Evolutionary conservation across 2,888 invertebrate species (phyloP), one percentile per base, ranked within the genome.

Genomic region (Mongoloraphidia duomilia): DNA sequence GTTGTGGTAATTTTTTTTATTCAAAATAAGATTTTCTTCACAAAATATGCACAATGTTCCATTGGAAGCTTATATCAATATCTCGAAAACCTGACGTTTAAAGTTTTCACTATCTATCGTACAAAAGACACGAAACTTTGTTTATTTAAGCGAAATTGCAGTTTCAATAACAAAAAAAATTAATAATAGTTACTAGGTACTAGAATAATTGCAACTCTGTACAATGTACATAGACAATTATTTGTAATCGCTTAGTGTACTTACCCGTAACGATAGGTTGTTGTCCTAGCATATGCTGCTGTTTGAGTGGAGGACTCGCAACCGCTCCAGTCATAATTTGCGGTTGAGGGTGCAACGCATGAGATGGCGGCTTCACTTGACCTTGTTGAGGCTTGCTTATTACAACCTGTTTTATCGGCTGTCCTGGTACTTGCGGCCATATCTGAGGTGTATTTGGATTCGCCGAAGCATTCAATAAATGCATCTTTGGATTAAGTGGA

Each of bases 241-340:
- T 38, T 38, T n/a, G 6, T 36, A 17, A 33, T 12, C 35, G 17
- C 35, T 11, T 8, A 50, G 1, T 6, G 26, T 26, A 44, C 44
- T 43, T 49, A 55, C 54, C 51, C 44, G 72, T 63, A 17, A 71
- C 69, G 34, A 70, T 64, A 44, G 67, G 69, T 56, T 68, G 74
- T 50, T 66, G 69, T 50, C 65, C 62, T 36, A 66, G 58, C 9
- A 67, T 60, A 58, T 69, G 71, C 8, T 68, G 62, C 8, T 68
- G 62, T 50, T 72, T 70, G 8, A 73, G 66, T 3, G 77, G 75
- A 53, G 76, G 74, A 63, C 76, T 78, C 8, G 75, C 71, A 11
- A 77, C 71, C 12, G 73, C 69, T 9, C 71, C 71, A 5, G 72
- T 65, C 35, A 76, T 64, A 44, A 73, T 69, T 35, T 72, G 69